A percentile compares a stretch with the other conserved stretches of the same genome.
Evolutionary conservation across 2,888 invertebrate species (phyloP).

Genomic region (Ophion slaviceki): DNA sequence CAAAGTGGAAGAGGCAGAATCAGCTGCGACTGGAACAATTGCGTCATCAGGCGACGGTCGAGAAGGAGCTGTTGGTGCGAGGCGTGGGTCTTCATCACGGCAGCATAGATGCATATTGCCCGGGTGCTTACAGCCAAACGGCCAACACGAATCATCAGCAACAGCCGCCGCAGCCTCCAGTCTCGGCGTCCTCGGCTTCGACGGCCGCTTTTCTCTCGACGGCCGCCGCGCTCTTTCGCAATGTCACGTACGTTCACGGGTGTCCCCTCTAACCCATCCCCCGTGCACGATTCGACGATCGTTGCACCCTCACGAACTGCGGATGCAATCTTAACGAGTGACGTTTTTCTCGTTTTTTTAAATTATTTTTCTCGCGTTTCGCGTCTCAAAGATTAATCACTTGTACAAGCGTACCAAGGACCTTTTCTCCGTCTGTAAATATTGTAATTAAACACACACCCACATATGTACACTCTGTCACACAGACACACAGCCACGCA

Average conservation of each 20-base stretch:
- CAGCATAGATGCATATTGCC: slow-evolving; percentile 80
- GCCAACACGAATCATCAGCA: slow-evolving; percentile 83
- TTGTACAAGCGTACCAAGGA: slow-evolving; percentile 12
- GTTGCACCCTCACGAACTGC: slow-evolving; percentile 60
- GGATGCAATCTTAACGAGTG: slow-evolving; percentile 60
- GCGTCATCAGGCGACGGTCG: slow-evolving; percentile 92
- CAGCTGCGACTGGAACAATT: slow-evolving; percentile 93
- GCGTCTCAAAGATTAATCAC: not conserved
- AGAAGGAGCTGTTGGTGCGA: slow-evolving; percentile 87
- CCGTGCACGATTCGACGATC: slow-evolving; percentile 64
- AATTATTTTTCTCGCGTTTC: not conserved
- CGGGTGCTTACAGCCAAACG: slow-evolving; percentile 76
- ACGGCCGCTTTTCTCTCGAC: slow-evolving; percentile 87
- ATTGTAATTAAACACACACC: slow-evolving; percentile 60
- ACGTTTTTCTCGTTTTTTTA: slow-evolving; percentile 3
- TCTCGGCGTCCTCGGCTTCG: slow-evolving; percentile 82
- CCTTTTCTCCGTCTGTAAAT: slow-evolving; percentile 47
- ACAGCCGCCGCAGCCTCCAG: slow-evolving; percentile 82
- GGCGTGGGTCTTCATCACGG: slow-evolving; percentile 82
- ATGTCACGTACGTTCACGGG: slow-evolving; percentile 90
- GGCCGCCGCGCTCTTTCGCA: slow-evolving; percentile 90
- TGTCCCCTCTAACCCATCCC: slow-evolving; percentile 86
- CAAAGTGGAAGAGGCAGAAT: slow-evolving; percentile 95
- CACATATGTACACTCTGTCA: not conserved
- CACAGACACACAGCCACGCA: slow-evolving; percentile 23